Conservation (phyloP, 2,113 vertebrate species). For the Coturnix japonica region DNA sequence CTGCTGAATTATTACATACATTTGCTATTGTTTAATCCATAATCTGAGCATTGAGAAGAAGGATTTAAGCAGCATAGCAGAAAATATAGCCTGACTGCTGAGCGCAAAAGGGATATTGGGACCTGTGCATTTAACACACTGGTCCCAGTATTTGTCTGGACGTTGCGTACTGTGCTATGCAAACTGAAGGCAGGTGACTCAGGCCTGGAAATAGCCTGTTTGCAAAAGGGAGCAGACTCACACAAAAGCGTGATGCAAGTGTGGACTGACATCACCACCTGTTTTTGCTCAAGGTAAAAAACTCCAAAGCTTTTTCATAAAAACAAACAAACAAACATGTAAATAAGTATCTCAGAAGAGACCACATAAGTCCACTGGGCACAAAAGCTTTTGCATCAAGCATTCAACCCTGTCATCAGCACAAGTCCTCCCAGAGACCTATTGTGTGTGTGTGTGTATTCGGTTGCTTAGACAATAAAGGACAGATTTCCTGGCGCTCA, state of each 20-base stretch:
- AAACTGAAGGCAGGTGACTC: background rate
- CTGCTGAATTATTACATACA: background rate
- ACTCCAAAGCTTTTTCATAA: background rate
- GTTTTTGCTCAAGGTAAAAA: conserved; percentile 22
- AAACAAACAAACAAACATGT: conserved; percentile 15
- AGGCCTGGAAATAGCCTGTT: conserved; percentile 18
- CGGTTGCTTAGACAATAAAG: conserved; percentile 51
- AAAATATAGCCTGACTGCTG: background rate
- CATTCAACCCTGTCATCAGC: background rate
- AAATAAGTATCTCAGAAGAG: conserved; percentile 2
- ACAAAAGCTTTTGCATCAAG: background rate
- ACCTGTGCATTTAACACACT: background rate
- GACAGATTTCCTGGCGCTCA: conserved; percentile 45
- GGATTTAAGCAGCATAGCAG: background rate
- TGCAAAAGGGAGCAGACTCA: background rate
- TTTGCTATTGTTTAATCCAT: background rate
- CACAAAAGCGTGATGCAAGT: background rate
- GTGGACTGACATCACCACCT: background rate
- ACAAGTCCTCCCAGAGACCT: background rate
- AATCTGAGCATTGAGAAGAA: background rate
- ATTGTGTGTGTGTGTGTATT: background rate
- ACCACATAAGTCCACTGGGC: background rate
- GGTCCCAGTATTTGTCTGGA: conserved; percentile 10
- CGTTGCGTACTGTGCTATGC: background rate
- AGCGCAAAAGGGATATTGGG: background rate